Evolutionary conservation across 1,140 invertebrate species (phyloP).

Genomic region (Venturia canescens): DNA sequence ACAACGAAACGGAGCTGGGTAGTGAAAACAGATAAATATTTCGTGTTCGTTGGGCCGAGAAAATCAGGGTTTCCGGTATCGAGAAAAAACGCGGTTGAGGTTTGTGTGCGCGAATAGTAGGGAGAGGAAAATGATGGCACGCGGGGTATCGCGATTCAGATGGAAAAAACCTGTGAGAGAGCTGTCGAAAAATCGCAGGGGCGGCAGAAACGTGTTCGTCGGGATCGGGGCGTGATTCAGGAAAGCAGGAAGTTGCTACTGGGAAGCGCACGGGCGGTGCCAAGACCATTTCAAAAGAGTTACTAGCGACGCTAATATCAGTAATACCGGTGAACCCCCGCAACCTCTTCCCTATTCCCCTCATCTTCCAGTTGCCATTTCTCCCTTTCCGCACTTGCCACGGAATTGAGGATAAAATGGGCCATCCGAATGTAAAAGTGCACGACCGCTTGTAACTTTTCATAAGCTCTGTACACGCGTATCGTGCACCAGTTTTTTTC

Average conservation of each 20-base stretch:
- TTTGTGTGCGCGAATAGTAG: not conserved
- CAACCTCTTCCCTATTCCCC: conserved; percentile 48
- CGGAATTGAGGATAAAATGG: not conserved
- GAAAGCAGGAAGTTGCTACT: conserved; percentile 55
- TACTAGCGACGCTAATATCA: conserved; percentile 69
- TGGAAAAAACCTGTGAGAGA: conserved; percentile 16
- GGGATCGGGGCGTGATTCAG: conserved; percentile 57
- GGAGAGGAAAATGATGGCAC: too few species aligned
- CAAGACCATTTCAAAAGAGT: conserved; percentile 68
- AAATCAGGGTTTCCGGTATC: conserved; percentile 44
- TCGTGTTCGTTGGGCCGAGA: conserved; percentile 37
- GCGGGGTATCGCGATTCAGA: not conserved
- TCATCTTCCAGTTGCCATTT: not conserved
- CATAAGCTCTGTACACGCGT: too few species aligned
- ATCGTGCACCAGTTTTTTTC: too few species aligned
- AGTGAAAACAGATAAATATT: conserved; percentile 39
- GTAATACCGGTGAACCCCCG: conserved; percentile 60
- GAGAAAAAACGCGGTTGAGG: not conserved
- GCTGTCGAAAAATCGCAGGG: conserved; percentile 41
- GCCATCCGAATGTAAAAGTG: not conserved
- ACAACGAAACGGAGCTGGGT: not conserved
- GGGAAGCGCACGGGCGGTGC: conserved; percentile 57
- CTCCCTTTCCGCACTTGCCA: not conserved
- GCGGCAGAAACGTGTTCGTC: conserved; percentile 43
- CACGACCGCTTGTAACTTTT: not conserved